Percentiles rank a stretch among this genome's conserved stretches.
Evolutionary conservation across 1,140 invertebrate species (phyloP).

Genomic region (Pantala flavescens): DNA sequence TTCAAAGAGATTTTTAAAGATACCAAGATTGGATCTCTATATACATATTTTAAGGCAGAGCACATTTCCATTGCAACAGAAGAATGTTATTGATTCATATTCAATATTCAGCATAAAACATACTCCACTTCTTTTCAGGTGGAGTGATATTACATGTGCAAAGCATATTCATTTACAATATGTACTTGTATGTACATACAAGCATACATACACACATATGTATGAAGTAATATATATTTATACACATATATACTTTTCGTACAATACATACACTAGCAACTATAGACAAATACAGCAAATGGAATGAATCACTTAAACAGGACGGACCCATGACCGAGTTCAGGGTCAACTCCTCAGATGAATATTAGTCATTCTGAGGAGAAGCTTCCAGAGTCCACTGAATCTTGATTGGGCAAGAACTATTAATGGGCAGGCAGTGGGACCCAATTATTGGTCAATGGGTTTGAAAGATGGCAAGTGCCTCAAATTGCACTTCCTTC

Average conservation of each 20-base stretch:
- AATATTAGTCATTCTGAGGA: neutral
- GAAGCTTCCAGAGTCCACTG: neutral
- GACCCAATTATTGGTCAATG: neutral
- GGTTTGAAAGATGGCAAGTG: neutral
- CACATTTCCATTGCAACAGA: neutral
- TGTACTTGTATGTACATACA: neutral
- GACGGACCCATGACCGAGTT: neutral
- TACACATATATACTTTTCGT: neutral
- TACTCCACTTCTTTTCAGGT: neutral
- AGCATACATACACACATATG: no score
- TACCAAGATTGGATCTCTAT: neutral
- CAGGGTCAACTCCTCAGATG: neutral
- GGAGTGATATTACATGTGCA: neutral
- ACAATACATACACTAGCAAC: neutral
- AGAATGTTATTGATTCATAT: neutral
- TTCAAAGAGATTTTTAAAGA: neutral
- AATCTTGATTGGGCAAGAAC: neutral
- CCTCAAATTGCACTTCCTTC: neutral
- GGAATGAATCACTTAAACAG: conserved; percentile 3
- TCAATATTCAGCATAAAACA: neutral
- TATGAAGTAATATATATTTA: no score
- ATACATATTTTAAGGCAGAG: neutral
- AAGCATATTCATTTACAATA: neutral
- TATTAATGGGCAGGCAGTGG: neutral
- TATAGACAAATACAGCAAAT: neutral